Evolutionary conservation across 2,888 invertebrate species (phyloP).

Genomic region (Nudaria mundana): DNA sequence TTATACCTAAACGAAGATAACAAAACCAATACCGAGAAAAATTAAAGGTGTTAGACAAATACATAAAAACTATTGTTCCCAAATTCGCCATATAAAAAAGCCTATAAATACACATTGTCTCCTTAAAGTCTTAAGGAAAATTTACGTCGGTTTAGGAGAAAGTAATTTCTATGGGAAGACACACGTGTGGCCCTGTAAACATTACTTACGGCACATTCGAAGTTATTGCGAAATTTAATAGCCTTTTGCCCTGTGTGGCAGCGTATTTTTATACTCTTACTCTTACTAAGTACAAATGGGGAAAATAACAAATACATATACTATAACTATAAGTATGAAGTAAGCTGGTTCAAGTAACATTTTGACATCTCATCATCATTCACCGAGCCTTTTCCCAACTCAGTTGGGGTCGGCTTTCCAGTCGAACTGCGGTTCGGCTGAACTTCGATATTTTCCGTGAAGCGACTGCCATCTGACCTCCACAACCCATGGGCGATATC

Average conservation of each 20-base stretch:
- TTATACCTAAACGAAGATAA: no score
- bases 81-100: slow-evolving; percentile 7
- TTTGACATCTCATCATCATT: no score
- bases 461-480: no score
- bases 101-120: slow-evolving; percentile 2
- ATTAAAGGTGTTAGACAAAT: not conserved
- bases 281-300: not conserved
- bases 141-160: slow-evolving; percentile 10
- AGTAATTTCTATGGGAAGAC: slow-evolving; percentile 23
- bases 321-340: not conserved
- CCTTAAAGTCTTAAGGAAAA: slow-evolving; percentile 16
- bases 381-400: no score
- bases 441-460: no score
- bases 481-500: no score
- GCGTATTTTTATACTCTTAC: not conserved
- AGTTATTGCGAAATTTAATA: slow-evolving; percentile 5
- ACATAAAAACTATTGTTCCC: slow-evolving; percentile 1
- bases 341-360: no score
- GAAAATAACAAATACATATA: not conserved
- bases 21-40: no score
- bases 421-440: no score
- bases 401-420: no score
- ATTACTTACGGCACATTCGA: slow-evolving; percentile 4
- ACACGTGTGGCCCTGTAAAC: slow-evolving; percentile 20
- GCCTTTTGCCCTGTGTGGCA: not conserved